These are phyloP conservation scores for Acleris literana DNA, from an alignment of 2,888 invertebrate species.

Conservation along the genomic window DNA sequence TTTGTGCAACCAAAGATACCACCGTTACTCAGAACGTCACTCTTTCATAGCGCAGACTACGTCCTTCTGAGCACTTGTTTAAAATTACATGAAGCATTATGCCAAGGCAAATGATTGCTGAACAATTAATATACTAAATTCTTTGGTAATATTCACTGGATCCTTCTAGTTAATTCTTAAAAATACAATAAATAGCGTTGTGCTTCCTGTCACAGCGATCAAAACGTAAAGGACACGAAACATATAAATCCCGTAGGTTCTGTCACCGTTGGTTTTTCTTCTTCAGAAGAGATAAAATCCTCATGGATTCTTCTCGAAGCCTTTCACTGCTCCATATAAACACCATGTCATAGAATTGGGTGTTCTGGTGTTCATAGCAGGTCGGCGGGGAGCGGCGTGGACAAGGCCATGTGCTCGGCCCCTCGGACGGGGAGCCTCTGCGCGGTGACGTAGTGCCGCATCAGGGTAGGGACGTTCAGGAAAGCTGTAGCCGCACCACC, in stretches of 20 bases:
- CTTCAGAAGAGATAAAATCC: constrained; percentile 22
- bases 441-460: constrained; percentile 93
- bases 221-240: constrained; percentile 50
- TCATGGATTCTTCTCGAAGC: constrained; percentile 28
- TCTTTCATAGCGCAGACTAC: constrained; percentile 51
- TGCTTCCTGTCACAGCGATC: constrained; percentile 50
- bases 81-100: constrained; percentile 53
- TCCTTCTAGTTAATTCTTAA: constrained; percentile 63
- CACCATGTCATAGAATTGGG: constrained; percentile 42
- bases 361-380: constrained; percentile 80
- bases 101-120: constrained; percentile 53
- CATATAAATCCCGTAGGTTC: constrained; percentile 41
- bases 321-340: constrained; percentile 27
- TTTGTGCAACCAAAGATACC: constrained; percentile 30
- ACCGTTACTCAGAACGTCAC: constrained; percentile 20
- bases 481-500: constrained; percentile 97
- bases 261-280: constrained; percentile 36
- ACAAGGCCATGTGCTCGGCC: constrained; percentile 97
- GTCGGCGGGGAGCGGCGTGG: constrained; percentile 95
- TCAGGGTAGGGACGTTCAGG: constrained; percentile 96
- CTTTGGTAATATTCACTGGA: constrained; percentile 79
- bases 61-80: constrained; percentile 50
- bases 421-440: constrained; percentile 97
- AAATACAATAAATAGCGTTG: constrained; percentile 60
- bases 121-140: constrained; percentile 54